These are phyloP conservation scores for Nettapus auritus DNA, from an alignment of 2,113 vertebrate genomes.

Conservation along the genomic window DNA sequence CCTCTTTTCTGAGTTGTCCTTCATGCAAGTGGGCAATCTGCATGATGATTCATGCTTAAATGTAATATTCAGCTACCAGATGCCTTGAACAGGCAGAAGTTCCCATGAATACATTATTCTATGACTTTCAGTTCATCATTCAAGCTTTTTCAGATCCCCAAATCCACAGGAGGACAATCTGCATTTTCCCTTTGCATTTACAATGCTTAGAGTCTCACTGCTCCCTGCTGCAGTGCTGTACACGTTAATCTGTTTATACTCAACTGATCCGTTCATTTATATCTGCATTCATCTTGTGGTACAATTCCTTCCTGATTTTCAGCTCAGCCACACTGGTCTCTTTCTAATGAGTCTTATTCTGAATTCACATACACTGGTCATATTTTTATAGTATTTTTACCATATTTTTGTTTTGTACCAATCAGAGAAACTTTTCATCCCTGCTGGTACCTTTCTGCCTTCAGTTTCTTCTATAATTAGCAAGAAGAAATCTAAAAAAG, in stretches of 20 bases:
- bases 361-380: neutral
- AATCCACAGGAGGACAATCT: slow-evolving; percentile 17
- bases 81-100: neutral
- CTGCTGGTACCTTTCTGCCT: neutral
- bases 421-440: neutral
- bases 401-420: neutral
- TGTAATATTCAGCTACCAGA: slow-evolving; percentile 13
- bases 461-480: neutral
- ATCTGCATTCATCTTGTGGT: neutral
- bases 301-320: slow-evolving; percentile 21
- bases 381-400: neutral
- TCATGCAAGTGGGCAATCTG: neutral
- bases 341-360: neutral
- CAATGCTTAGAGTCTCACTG: neutral
- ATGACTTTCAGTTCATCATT: neutral
- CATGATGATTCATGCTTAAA: slow-evolving; percentile 24
- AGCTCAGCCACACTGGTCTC: neutral
- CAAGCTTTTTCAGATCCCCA: neutral
- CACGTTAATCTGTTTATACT: slow-evolving; percentile 15
- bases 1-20: neutral
- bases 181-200: neutral
- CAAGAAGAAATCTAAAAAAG: neutral
- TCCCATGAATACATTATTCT: neutral
- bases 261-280: neutral
- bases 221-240: neutral